Conservation (phyloP, 2,113 vertebrate genomes). For the Nothobranchius kuhntae region DNA sequence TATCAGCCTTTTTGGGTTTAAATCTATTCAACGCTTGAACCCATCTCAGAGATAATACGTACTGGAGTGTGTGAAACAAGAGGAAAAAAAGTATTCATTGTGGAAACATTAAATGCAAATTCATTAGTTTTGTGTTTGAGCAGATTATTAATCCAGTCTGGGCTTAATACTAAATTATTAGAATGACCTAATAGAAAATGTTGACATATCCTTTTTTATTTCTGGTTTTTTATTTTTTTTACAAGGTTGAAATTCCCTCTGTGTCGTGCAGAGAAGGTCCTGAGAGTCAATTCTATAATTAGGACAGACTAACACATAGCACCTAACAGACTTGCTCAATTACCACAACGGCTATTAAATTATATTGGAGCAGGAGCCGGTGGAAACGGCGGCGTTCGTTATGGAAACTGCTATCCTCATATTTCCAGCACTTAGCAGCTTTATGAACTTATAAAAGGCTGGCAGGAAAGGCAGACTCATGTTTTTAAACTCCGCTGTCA, state of each 20-base stretch:
- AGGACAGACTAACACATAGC: slow-evolving; percentile 67
- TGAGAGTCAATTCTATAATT: slow-evolving; percentile 65
- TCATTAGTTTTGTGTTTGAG: slow-evolving; percentile 45
- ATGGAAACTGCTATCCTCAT: slow-evolving; percentile 49
- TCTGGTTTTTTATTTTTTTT: slow-evolving; percentile 9
- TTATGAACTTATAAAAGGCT: slow-evolving; percentile 38
- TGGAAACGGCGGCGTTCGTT: slow-evolving; percentile 46
- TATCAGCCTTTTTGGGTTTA: slow-evolving; percentile 54
- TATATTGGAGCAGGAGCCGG: slow-evolving; percentile 52
- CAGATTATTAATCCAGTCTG: slow-evolving; percentile 48
- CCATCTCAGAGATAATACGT: slow-evolving; percentile 39
- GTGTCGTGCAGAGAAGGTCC: slow-evolving; percentile 14
- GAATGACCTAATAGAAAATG: slow-evolving; percentile 44
- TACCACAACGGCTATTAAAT: slow-evolving; percentile 66
- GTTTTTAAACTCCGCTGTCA: slow-evolving; percentile 7
- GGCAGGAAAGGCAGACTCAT: slow-evolving; percentile 11
- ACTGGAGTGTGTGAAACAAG: slow-evolving; percentile 13
- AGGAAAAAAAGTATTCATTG: slow-evolving; percentile 33
- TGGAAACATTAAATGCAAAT: slow-evolving; percentile 49
- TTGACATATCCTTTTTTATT: slow-evolving; percentile 23
- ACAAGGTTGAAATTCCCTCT: not conserved
- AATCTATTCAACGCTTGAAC: slow-evolving; percentile 50
- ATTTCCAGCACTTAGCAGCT: slow-evolving; percentile 45
- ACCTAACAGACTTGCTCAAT: slow-evolving; percentile 67
- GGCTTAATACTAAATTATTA: slow-evolving; percentile 11